Conservation (phyloP, 2,797 vertebrate genomes). For the Hyperoplus immaculatus region DNA sequence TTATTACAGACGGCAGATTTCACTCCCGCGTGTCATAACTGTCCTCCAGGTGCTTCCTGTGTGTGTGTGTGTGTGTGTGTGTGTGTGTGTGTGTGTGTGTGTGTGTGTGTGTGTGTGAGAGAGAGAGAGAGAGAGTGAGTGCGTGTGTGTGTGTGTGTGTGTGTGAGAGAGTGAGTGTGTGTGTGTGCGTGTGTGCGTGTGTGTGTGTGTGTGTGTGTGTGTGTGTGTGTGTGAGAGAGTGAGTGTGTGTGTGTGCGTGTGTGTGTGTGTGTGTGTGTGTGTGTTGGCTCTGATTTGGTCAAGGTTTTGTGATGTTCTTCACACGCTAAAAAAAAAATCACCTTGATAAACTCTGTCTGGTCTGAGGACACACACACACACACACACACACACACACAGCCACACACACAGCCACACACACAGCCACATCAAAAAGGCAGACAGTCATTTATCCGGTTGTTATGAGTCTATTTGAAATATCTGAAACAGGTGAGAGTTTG, state of each 20-base stretch:
- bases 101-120: no score
- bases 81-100: no score
- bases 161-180: no score
- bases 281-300: background rate
- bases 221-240: no score
- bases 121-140: no score
- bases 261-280: no score
- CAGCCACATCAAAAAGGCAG: background rate
- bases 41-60: slow-evolving; percentile 34
- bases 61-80: background rate
- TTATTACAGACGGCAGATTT: background rate
- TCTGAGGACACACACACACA: background rate
- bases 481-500: background rate
- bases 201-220: no score
- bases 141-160: no score
- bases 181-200: no score
- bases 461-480: background rate
- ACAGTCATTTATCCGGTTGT: background rate
- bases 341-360: background rate
- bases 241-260: no score
- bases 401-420: no score
- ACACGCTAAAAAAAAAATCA: slow-evolving; percentile 3
- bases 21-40: background rate
- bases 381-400: background rate
- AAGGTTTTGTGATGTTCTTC: background rate